Evolutionary conservation across 64 coral and sea anemone genomes (phyloP).

Genomic region (Montipora efflorescens): DNA sequence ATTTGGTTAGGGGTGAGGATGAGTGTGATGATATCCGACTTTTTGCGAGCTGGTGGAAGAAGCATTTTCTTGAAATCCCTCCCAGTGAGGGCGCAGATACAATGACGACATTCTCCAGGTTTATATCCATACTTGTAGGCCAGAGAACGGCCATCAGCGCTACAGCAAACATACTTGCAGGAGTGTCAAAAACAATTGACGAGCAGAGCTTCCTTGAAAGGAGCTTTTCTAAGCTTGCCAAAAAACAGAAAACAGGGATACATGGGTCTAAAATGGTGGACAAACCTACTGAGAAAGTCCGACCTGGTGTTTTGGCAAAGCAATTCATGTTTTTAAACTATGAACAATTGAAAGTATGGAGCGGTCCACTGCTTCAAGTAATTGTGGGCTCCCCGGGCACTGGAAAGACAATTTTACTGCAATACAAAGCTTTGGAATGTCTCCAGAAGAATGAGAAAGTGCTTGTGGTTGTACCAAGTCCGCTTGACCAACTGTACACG

Average conservation of each 20-base stretch:
- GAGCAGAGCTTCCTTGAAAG: background rate
- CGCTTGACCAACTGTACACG: background rate
- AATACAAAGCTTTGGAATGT: conserved; percentile 34
- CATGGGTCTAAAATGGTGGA: background rate
- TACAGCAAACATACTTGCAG: no score
- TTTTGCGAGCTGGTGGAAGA: background rate
- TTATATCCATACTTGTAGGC: background rate
- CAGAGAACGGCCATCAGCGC: background rate
- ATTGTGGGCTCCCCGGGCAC: background rate
- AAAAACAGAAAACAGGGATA: no score
- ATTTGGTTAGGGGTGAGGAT: background rate
- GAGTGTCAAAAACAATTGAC: no score
- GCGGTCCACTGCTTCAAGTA: background rate
- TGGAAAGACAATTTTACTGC: conserved; percentile 33
- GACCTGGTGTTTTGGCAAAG: background rate
- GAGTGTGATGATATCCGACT: no score
- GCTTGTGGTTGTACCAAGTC: background rate
- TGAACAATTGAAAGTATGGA: background rate
- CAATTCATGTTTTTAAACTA: conserved; percentile 2
- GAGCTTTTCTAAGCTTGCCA: no score
- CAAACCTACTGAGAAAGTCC: background rate
- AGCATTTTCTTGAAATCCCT: background rate
- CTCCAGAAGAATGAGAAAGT: background rate
- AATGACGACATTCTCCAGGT: background rate
- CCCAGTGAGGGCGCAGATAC: background rate